Evolutionary conservation across 1,140 invertebrate species (phyloP).

Genomic region (Copidosoma floridanum): DNA sequence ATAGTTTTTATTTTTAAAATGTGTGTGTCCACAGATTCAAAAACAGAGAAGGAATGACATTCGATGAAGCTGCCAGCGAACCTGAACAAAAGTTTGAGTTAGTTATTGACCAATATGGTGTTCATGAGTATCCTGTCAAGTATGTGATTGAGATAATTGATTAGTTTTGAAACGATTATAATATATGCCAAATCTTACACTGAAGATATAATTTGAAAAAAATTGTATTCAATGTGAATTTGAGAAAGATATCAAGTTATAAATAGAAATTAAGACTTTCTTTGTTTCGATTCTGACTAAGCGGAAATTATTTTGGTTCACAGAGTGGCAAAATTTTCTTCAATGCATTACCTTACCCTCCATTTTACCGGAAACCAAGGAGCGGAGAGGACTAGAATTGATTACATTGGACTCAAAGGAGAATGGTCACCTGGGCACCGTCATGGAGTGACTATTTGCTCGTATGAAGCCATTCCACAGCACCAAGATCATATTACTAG

Average conservation of each 20-base stretch:
- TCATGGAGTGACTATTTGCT: conserved; percentile 87
- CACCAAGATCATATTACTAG: conserved; percentile 75
- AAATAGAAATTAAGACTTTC: neutral
- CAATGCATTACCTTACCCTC: conserved; percentile 81
- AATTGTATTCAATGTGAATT: neutral
- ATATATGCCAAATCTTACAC: conserved; percentile 15
- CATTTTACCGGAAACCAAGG: conserved; percentile 89
- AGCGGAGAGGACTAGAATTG: conserved; percentile 78
- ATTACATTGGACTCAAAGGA: conserved; percentile 93
- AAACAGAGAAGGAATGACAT: conserved; percentile 90
- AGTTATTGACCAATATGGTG: conserved; percentile 72
- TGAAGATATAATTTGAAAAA: neutral
- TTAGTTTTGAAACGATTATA: conserved; percentile 19
- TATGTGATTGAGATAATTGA: conserved; percentile 62
- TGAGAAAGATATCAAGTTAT: too few species aligned
- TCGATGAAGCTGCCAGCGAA: conserved; percentile 74
- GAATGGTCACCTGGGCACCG: conserved; percentile 82
- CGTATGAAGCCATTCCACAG: conserved; percentile 83
- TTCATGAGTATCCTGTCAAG: conserved; percentile 87
- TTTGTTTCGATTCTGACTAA: neutral
- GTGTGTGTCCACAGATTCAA: conserved; percentile 68
- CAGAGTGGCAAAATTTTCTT: conserved; percentile 82
- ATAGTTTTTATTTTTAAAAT: conserved; percentile 10
- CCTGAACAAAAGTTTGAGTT: conserved; percentile 92
- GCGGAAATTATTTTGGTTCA: conserved; percentile 4